Evolutionary conservation across 2,888 invertebrate species (phyloP).

Genomic region (Chaetogeoica ovagalla): DNA sequence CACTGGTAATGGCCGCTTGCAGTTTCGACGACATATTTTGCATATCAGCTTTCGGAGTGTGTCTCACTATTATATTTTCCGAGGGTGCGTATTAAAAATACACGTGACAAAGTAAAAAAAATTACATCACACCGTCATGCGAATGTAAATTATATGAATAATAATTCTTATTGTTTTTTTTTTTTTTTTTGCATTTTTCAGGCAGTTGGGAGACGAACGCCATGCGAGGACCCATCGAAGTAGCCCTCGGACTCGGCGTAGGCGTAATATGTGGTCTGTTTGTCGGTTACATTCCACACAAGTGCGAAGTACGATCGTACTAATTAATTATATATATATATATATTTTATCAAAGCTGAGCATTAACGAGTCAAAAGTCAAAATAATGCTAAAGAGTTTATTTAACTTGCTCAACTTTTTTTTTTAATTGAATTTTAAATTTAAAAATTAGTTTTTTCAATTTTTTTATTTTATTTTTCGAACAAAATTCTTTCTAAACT

Average conservation of each 20-base stretch:
- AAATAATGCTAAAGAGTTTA: neutral
- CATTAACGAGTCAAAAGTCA: neutral
- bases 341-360: neutral
- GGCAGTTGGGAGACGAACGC: slow-evolving; percentile 62
- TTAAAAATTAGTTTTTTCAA: too few species aligned
- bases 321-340: neutral
- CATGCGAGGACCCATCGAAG: slow-evolving; percentile 66
- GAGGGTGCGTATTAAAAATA: slow-evolving; percentile 61
- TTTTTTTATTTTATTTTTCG: too few species aligned
- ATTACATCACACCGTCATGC: neutral
- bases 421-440: too few species aligned
- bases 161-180: slow-evolving; percentile 4
- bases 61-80: slow-evolving; percentile 69
- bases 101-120: too few species aligned
- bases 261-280: slow-evolving; percentile 68
- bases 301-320: slow-evolving; percentile 59
- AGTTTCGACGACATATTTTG: slow-evolving; percentile 78
- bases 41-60: slow-evolving; percentile 73
- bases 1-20: slow-evolving; percentile 72
- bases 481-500: too few species aligned
- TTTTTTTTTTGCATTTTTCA: slow-evolving; percentile 57
- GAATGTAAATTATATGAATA: neutral
- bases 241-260: slow-evolving; percentile 66
- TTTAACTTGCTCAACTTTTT: too few species aligned
- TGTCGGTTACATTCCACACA: slow-evolving; percentile 67